Evolutionary conservation across 2,888 invertebrate species (phyloP).

Genomic region (Andrena minutula): DNA sequence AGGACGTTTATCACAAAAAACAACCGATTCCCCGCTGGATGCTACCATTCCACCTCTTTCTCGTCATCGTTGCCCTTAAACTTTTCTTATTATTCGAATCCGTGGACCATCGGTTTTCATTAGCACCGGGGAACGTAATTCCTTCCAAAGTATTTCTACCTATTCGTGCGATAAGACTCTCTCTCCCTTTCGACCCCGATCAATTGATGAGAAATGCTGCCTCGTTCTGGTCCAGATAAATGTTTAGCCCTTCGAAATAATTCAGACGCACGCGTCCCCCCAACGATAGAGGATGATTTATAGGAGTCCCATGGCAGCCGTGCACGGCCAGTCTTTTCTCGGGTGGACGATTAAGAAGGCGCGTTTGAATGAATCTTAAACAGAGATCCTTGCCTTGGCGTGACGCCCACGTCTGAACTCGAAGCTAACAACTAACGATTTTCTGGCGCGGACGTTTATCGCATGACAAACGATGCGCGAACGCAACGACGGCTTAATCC

Average conservation of each 20-base stretch:
- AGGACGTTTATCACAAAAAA: conserved; percentile 69
- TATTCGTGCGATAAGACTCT: conserved; percentile 5
- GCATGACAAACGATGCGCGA: conserved; percentile 77
- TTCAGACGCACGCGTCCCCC: conserved; percentile 15
- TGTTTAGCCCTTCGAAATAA: conserved; percentile 18
- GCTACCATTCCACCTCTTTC: conserved; percentile 39
- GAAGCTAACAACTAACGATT: conserved; percentile 66
- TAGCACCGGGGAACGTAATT: conserved; percentile 34
- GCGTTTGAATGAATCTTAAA: conserved; percentile 37
- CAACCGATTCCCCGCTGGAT: conserved; percentile 35
- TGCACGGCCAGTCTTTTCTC: background rate
- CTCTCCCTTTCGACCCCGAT: background rate
- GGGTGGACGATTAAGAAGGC: conserved; percentile 19
- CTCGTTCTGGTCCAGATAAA: background rate
- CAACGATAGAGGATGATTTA: conserved; percentile 29
- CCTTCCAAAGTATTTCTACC: conserved; percentile 22
- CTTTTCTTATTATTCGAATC: conserved; percentile 68
- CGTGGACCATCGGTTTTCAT: conserved; percentile 48
- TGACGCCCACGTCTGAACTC: conserved; percentile 61
- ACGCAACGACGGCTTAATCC: conserved; percentile 78
- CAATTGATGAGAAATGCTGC: background rate
- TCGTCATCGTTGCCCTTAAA: conserved; percentile 59
- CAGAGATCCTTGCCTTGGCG: conserved; percentile 26
- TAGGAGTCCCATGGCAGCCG: conserved; percentile 5
- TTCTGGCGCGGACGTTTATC: conserved; percentile 70